Evolutionary conservation across 1,140 invertebrate genomes (phyloP), one percentile per base, ranked within the genome.

Genomic region (Episyrphus balteatus): DNA sequence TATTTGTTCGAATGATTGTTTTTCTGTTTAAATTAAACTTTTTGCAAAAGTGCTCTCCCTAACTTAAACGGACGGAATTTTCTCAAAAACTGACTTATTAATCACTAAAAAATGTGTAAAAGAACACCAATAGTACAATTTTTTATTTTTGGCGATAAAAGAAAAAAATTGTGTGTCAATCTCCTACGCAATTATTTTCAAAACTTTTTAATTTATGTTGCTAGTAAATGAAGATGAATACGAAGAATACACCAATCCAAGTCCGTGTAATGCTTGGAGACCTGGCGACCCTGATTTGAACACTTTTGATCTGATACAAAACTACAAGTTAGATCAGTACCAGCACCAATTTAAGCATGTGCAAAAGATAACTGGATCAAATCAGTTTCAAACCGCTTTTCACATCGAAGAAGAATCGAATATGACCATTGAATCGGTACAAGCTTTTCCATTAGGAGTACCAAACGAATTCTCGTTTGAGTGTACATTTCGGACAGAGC

Each of bases 231-330:
- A 48, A 33, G 44, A 51, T 42, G 44, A 53, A 13, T 36, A 51
- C 3, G 47, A 47, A 12, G 51, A 54, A n/a, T 54, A 44, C 30
- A 40, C 40, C 32, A 46, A 42, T 8, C 52, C 51, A 12, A 66
- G 67, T 1, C 79, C 82, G 0, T 86, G 84, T 53, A 75, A 76
- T 0, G 71, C 77, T 30, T 77, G 77, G 51, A 75, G 75, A 55
- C 77, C 77, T 2, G 83, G 82, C 9, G 82, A 87, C 56, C 80
- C 84, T 49, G 85, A 87, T 67, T 73, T 86, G 13, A 80, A 84
- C 55, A 80, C 78, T 1, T 84, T 84, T 53, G 86, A 91, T 64
- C 79, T 90, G 31, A 87, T 91, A 46, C 75, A 82, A 31, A 79
- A 81, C 50, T 86, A 83, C 59, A 71, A 75, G 37, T 62, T 89